A percentile compares a stretch with the other conserved stretches of the same genome.
phyloP scores from a whole-genome alignment of 2,797 vertebrate species.

The Microtus californicus region DNA sequence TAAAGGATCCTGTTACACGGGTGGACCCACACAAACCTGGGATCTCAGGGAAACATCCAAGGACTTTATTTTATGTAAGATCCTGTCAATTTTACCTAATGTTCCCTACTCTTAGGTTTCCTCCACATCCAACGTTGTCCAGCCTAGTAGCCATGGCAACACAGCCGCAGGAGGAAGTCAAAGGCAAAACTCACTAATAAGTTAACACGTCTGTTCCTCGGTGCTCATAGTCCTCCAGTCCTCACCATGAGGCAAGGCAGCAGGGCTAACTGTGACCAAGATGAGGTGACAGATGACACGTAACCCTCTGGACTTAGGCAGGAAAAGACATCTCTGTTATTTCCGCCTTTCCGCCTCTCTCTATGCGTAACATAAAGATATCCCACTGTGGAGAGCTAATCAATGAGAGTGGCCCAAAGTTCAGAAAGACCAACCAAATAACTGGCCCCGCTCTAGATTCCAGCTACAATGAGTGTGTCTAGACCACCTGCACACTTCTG shows the following conservation, averaged over 20 bases:
- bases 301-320: neutral
- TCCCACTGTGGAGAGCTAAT: neutral
- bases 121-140: neutral
- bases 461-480: neutral
- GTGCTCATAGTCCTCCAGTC: too few species aligned
- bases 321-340: neutral
- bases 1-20: neutral
- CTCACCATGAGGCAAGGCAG: neutral
- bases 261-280: neutral
- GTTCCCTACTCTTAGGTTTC: neutral
- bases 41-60: neutral
- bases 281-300: neutral
- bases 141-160: neutral
- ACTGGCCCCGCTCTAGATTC: neutral
- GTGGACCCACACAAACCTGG: neutral
- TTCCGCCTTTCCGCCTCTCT: neutral
- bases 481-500: neutral
- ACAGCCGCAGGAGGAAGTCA: neutral
- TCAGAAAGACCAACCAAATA: neutral
- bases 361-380: neutral
- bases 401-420: neutral
- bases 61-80: neutral
- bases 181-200: neutral
- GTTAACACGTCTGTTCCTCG: neutral
- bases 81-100: neutral